Base-by-base conservation (phyloP, 2,888 invertebrate genomes). In the Caenorhabditis sp. region DNA sequence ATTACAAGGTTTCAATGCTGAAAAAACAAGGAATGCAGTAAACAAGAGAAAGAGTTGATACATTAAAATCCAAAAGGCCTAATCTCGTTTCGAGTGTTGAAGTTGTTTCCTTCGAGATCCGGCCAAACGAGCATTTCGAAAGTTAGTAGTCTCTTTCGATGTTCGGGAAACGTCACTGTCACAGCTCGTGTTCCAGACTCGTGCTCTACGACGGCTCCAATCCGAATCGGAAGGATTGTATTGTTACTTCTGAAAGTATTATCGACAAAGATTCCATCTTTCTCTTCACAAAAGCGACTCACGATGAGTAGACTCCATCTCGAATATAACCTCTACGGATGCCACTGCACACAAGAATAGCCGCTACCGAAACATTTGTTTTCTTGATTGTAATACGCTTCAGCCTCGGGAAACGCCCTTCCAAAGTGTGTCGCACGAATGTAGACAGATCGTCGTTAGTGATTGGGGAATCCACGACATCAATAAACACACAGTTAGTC, bases 71-170 rank as follows among this genome's bases (percentile, higher is more conserved):
- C 19, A 8, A 8, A 6, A 19, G 26, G 16, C 22, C 28, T 19
- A 7, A 69, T 26, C 22, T 49, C 51, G 19, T 69, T 66, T 7
- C 47, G 14, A 22, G 31, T 26, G 12, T 28, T 51, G 8, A 35
- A 49, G 6, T 38, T 10, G 12, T 38, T 38, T 12, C 28, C 66
- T 14, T 49, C 47, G 19, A 49, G n/a, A n/a, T 66, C 54, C 7
- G 54, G 69, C 38, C 51, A 51, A 8, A 51, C 22, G 1, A 69
- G 6, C 49, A 69, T 38, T 16, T 54, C 35, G 24, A 51, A 69
- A 3, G 24, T 35, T 12, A 19, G 35, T 12, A 66, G 19, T 16
- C 19, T 54, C 14, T n/a, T 31, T 16, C 16, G 28, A 2, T 4
- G 47, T 2, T 24, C 16, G 1, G 49, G 51, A 19, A 51, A 69